Base-by-base conservation (phyloP, 1,140 invertebrate species). In the Amphibalanus amphitrite region DNA sequence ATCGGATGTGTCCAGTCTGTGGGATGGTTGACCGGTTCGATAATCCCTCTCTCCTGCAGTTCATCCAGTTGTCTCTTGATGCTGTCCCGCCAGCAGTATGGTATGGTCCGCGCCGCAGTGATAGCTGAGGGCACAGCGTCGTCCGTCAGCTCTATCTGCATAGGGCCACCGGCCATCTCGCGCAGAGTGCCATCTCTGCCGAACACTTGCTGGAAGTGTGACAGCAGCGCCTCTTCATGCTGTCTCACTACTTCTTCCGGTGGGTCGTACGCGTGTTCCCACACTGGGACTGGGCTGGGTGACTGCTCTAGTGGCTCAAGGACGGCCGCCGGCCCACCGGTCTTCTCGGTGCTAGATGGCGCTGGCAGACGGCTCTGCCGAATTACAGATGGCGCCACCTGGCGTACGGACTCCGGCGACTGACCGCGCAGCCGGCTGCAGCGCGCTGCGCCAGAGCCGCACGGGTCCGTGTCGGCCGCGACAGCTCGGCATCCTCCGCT, bases 41-140 rank as follows among this genome's bases (percentile, higher is more conserved):
- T 73, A 0, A 73, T 25, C n/a, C 70, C 73, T 74, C 13, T 0
- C 15, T 0, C 67, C 15, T 68, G 1, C 59, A 73, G 23, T 0
- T 69, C 47, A 28, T 70, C 73, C 6, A 74, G 73, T 69, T 74
- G 73, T 26, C 10, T 28, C 28, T 74, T 72, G 1, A 72, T 69
- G 6, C 28, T 26, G 8, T 26, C 8, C 72, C 30, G 59, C 72
- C 72, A 72, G 64, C 68, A 33, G 10, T n/a, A 72, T 70, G 72
- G 73, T 1, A 74, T 73, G 4, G 30, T 69, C 29, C 67, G 67
- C 3, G 70, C 70, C 4, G 33, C 33, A 15, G 33, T 38, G 4
- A 38, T 4, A 38, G 33, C 33, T 38, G 33, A 6, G 4, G 33
- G 33, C 4, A 15, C 15, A 38, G 33, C 33, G 15, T 38, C 33